phyloP scores from a whole-genome alignment of 2,888 invertebrate species.

The Agrilus cyanescens region DNA sequence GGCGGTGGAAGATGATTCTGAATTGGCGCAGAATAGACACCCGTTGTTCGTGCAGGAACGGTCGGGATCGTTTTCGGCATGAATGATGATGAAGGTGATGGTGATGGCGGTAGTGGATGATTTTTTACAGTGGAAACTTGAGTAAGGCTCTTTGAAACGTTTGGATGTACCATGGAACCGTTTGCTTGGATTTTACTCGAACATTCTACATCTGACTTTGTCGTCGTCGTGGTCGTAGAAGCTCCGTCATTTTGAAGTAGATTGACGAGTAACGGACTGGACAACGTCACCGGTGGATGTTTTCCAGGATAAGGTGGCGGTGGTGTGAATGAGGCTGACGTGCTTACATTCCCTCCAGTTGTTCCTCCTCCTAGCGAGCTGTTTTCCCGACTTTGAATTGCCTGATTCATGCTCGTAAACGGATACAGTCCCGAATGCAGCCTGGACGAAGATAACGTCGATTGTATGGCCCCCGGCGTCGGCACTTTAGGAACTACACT shows the following conservation, averaged over 20 bases:
- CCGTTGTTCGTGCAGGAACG: no score
- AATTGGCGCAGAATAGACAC: constrained; percentile 3
- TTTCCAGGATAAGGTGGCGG: constrained; percentile 37
- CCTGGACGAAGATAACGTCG: constrained; percentile 30
- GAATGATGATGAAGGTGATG: constrained; percentile 5
- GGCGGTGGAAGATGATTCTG: constrained; percentile 11
- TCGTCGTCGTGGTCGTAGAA: constrained; percentile 21
- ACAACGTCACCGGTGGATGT: constrained; percentile 54
- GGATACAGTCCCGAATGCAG: constrained; percentile 59
- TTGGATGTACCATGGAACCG: constrained; percentile 2
- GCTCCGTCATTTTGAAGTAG: constrained; percentile 74
- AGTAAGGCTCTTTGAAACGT: constrained; percentile 8
- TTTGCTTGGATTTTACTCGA: not conserved
- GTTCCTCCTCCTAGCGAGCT: constrained; percentile 13
- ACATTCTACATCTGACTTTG: constrained; percentile 12
- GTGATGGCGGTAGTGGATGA: constrained; percentile 1
- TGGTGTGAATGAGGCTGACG: constrained; percentile 24
- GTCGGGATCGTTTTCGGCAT: constrained; percentile 4
- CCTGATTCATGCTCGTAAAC: constrained; percentile 85
- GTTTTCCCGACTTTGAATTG: constrained; percentile 60
- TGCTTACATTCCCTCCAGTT: constrained; percentile 14
- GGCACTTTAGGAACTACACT: constrained; percentile 35
- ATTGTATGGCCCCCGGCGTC: constrained; percentile 20
- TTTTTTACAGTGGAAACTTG: constrained; percentile 5
- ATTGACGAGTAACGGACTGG: constrained; percentile 83